These are phyloP conservation scores for Lithophane socia DNA, from an alignment of 2,888 invertebrate genomes.

Conservation along the genomic window DNA sequence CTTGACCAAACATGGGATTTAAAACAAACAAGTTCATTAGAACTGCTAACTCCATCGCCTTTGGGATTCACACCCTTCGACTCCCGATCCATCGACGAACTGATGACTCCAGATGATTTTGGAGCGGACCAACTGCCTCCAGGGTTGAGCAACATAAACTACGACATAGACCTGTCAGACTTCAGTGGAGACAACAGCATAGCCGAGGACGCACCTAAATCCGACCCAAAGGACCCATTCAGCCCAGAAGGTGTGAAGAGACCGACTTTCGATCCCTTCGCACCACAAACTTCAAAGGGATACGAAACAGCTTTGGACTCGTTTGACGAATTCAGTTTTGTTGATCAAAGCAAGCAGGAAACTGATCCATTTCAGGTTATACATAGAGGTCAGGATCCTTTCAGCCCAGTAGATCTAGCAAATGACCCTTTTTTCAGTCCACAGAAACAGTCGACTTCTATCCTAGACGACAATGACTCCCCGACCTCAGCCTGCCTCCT, in stretches of 20 bases:
- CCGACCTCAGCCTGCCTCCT: slow-evolving; percentile 87
- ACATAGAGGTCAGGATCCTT: slow-evolving; percentile 73
- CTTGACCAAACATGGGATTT: slow-evolving; percentile 80
- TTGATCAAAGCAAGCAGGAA: slow-evolving; percentile 71
- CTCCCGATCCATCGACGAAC: slow-evolving; percentile 90
- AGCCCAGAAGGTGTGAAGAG: slow-evolving; percentile 88
- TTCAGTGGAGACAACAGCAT: slow-evolving; percentile 93
- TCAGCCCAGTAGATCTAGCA: slow-evolving; percentile 63
- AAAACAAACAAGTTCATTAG: slow-evolving; percentile 84
- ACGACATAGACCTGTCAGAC: slow-evolving; percentile 94
- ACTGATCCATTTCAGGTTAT: slow-evolving; percentile 82
- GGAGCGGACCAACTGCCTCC: slow-evolving; percentile 89
- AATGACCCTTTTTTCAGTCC: slow-evolving; percentile 65
- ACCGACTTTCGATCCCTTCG: slow-evolving; percentile 87
- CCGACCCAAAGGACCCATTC: slow-evolving; percentile 88
- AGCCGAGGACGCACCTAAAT: slow-evolving; percentile 88
- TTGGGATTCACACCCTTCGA: slow-evolving; percentile 90
- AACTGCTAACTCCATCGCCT: slow-evolving; percentile 91
- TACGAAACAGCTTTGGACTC: slow-evolving; percentile 74
- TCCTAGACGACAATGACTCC: slow-evolving; percentile 84
- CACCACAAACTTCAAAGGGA: slow-evolving; percentile 81
- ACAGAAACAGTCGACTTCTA: slow-evolving; percentile 73
- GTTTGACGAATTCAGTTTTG: slow-evolving; percentile 83
- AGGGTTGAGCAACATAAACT: slow-evolving; percentile 93
- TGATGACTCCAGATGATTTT: slow-evolving; percentile 91